Conservation (phyloP, 2,113 vertebrate species). For the Ptilonorhynchus violaceus region DNA sequence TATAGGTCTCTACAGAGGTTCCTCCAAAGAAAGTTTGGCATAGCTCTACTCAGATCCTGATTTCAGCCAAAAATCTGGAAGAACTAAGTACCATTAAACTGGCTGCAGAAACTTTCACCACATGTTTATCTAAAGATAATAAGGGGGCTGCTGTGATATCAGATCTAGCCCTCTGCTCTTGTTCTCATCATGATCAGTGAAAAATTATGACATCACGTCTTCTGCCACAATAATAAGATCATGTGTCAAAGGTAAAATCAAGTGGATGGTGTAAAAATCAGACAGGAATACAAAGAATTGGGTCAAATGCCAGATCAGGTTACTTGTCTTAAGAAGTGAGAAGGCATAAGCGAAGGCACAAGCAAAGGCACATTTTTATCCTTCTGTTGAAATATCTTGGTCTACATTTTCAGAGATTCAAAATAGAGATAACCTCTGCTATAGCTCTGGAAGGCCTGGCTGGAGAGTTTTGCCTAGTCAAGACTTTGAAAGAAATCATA, state of each 20-base stretch:
- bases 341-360: neutral
- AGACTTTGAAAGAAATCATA: neutral
- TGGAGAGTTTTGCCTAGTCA: neutral
- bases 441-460: neutral
- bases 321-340: neutral
- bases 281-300: neutral
- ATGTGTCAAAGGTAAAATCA: neutral
- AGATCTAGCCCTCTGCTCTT: neutral
- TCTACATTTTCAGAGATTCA: neutral
- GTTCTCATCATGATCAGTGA: neutral
- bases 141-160: neutral
- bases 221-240: neutral
- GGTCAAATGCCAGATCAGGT: neutral
- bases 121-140: neutral
- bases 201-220: neutral
- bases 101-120: neutral
- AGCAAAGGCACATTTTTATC: neutral
- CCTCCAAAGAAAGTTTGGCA: neutral
- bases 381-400: neutral
- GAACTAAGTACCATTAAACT: neutral
- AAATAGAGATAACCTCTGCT: neutral
- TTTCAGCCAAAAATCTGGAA: neutral
- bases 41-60: neutral
- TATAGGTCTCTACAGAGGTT: neutral
- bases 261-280: neutral